Evolutionary conservation across 2,888 invertebrate species (phyloP), one percentile per base, ranked within the genome.

Genomic region (Scaptomyza cyrtandrae): DNA sequence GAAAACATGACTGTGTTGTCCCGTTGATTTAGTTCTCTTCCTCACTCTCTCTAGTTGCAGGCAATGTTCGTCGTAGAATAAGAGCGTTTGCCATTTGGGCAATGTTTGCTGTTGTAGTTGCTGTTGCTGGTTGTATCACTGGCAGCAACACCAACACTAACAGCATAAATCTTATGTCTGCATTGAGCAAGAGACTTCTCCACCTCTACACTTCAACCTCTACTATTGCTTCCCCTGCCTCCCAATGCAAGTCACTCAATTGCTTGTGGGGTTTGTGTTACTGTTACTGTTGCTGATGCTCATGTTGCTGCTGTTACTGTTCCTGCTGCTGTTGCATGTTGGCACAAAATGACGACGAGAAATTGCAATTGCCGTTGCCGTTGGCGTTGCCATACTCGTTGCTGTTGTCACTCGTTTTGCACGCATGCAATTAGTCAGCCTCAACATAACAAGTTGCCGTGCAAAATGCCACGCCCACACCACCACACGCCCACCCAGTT

Each of bases 371-470:
- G 60, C 57, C 46, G 19, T 43, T 29, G 60, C 16, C 14, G 24
- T 55, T 75, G 68, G 54, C 19, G 46, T 58, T 62, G 57, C 55
- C 44, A 50, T 63, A 63, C 37, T 44, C 64, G 54, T 41, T 74
- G 61, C 61, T 48, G 56, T 62, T 66, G 72, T 59, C 50, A 60
- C 75, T 75, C 68, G 69, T 46, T 59, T 65, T 44, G 74, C 63
- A 73, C 75, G 76, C 88, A 77, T 73, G 88, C 88, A 86, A 88
- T 84, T 88, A 84, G 83, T 84, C 80, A 88, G 67, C 79, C 77
- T 68, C 83, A 82, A 86, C 79, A 79, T 86, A 88, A 77, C 83
- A 85, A 87, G 87, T 87, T 84, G 63, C 87, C 85, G 82, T 78
- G 75, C 75, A 71, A 87, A 85, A 69, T 73, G 78, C 70, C 85